These are phyloP conservation scores for Gadus macrocephalus DNA, from an alignment of 2,113 vertebrate species.

Conservation along the genomic window DNA sequence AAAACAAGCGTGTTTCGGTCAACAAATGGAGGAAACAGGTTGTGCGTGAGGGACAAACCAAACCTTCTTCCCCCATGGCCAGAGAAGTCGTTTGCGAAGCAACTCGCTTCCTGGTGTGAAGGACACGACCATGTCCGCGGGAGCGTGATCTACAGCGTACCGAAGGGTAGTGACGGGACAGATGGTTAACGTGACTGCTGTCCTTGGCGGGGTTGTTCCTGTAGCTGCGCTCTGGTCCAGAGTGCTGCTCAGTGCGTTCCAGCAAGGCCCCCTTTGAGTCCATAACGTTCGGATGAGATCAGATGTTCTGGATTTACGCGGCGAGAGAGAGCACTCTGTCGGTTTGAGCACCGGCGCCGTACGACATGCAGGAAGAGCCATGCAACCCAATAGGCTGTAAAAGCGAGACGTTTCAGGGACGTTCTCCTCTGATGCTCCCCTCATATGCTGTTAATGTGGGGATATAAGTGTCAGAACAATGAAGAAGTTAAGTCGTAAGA, in stretches of 20 bases:
- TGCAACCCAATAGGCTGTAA: slow-evolving; percentile 32
- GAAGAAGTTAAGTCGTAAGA: too few species aligned
- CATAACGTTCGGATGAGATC: slow-evolving; percentile 38
- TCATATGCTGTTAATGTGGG: slow-evolving; percentile 23
- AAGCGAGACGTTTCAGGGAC: slow-evolving; percentile 15
- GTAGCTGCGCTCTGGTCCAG: slow-evolving; percentile 4
- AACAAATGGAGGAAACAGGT: slow-evolving; percentile 62
- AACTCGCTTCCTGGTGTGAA: slow-evolving; percentile 38
- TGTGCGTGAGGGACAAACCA: slow-evolving; percentile 49
- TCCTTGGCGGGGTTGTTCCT: slow-evolving; percentile 28
- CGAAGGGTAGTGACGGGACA: slow-evolving; percentile 10
- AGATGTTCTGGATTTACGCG: slow-evolving; percentile 36
- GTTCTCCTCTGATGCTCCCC: not conserved
- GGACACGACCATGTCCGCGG: slow-evolving; percentile 39
- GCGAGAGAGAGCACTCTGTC: slow-evolving; percentile 29
- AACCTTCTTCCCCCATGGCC: slow-evolving; percentile 3
- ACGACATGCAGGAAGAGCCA: slow-evolving; percentile 7
- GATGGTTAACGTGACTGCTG: slow-evolving; percentile 29
- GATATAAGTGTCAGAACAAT: slow-evolving; percentile 5
- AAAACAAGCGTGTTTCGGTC: slow-evolving; percentile 45
- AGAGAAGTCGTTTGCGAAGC: slow-evolving; percentile 32
- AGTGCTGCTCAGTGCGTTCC: slow-evolving; percentile 7
- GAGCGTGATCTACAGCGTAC: slow-evolving; percentile 13
- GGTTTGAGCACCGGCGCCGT: slow-evolving; percentile 11
- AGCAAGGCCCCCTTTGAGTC: slow-evolving; percentile 4